Base-by-base conservation (phyloP, 2,797 vertebrate genomes). In the Chloroceryle amazona region DNA sequence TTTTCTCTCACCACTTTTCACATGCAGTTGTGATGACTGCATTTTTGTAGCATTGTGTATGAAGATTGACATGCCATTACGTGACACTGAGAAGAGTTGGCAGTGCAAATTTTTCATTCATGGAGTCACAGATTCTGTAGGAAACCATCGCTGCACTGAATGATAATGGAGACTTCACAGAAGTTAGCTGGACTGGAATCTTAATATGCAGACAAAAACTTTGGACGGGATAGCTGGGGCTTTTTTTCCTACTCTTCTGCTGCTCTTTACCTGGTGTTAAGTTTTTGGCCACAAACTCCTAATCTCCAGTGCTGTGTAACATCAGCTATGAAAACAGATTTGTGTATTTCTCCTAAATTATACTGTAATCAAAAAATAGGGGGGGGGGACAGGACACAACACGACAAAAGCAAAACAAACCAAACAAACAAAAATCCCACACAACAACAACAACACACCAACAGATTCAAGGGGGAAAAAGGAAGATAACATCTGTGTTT, bases 171-270 rank as follows among this genome's bases (percentile, higher is more conserved):
- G 44, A 33, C 13, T 47, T 60, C 3, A 55, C 17, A 49, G 35
- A 54, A 85, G 11, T 57, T 51, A 90, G 22, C 37, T 72, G 16
- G 9, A 70, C 29, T 73, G 5, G 16, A 82, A 92, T 39, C 37
- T 52, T 63, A 67, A 47, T 3, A 76, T 1, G 44, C 4, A 73
- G 10, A 65, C 16, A 91, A 66, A 18, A 91, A 39, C 8, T 42
- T 65, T 12, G 0, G 1, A 2, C 6, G 6, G 18, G 6, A 10
- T 33, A 11, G 4, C 8, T 51, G 19, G 13, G 25, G 17, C 1
- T 66, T 6, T 82, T 41, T 35, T 16, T 12, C 5, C 31, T 26
- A 15, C 18, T 37, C 70, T 57, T 35, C 25, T 62, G 21, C 33
- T 92, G 28, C n/a, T 83, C 6, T 67, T 88, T 37, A 62, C 33